Conservation (phyloP, 2,888 invertebrate genomes). For the Xestia ashworthii region DNA sequence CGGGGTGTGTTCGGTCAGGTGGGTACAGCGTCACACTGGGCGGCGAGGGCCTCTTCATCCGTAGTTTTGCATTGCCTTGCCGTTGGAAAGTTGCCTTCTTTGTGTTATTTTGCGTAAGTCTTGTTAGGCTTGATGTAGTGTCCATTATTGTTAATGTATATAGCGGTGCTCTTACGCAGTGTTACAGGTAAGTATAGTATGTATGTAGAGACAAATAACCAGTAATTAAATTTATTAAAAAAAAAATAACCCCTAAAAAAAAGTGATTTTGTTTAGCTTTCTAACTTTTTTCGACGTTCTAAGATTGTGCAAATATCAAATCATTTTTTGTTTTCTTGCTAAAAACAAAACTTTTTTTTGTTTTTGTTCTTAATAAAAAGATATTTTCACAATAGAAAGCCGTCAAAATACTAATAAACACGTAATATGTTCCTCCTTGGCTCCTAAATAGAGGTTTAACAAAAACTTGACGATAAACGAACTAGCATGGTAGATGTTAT, state of each 20-base stretch:
- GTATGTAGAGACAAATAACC: conserved; percentile 76
- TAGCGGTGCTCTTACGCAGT: conserved; percentile 75
- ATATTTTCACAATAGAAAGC: conserved; percentile 81
- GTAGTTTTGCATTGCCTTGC: conserved; percentile 85
- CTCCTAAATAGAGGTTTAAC: conserved; percentile 82
- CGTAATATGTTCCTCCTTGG: conserved; percentile 82
- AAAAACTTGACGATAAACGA: conserved; percentile 71
- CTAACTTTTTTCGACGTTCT: conserved; percentile 77
- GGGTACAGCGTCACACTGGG: conserved; percentile 86
- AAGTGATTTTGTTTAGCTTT: conserved; percentile 82
- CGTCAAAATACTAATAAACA: conserved; percentile 70
- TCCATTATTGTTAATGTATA: conserved; percentile 82
- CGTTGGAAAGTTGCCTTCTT: conserved; percentile 81
- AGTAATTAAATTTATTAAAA: conserved; percentile 66
- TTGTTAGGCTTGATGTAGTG: conserved; percentile 89
- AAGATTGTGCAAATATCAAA: conserved; percentile 81
- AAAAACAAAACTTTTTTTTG: conserved; percentile 5
- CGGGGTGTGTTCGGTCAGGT: conserved; percentile 83
- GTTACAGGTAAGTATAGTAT: conserved; percentile 81
- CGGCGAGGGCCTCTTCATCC: conserved; percentile 74
- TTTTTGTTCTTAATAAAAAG: conserved; percentile 9
- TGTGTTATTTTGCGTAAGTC: conserved; percentile 87
- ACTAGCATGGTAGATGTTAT: conserved; percentile 84
- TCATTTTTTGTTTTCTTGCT: conserved; percentile 16
- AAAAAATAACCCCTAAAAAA: conserved; percentile 68